Conservation (phyloP, 2,888 invertebrate genomes). For the Nineta flava region DNA sequence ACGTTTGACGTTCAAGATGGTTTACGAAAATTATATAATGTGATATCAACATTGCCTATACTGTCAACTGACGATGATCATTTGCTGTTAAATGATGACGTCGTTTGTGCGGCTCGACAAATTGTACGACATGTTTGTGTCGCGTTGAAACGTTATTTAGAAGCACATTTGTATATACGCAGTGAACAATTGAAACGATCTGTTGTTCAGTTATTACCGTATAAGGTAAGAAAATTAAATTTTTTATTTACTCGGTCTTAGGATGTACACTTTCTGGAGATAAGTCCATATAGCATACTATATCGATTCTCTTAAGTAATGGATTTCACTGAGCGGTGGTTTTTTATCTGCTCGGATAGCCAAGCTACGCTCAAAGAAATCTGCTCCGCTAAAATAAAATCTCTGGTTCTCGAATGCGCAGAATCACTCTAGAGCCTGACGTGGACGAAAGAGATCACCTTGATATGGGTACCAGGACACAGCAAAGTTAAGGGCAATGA, state of each 20-base stretch:
- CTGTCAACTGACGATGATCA: conserved; percentile 53
- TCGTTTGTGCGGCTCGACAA: conserved; percentile 78
- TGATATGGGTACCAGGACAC: no score
- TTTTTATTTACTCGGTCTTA: neutral
- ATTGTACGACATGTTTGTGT: conserved; percentile 82
- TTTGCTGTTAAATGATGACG: conserved; percentile 57
- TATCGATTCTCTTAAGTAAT: no score
- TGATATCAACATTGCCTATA: conserved; percentile 77
- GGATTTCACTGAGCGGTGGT: no score
- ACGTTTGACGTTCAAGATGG: conserved; percentile 92
- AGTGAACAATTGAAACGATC: conserved; percentile 52
- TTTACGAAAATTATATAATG: conserved; percentile 82
- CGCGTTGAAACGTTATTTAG: conserved; percentile 77
- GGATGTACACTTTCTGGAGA: neutral
- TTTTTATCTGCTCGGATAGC: no score
- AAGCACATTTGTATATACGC: conserved; percentile 72
- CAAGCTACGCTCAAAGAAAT: no score
- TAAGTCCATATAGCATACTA: conserved; percentile 24
- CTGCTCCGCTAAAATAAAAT: no score
- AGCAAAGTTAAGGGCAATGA: no score
- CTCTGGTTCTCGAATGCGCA: no score
- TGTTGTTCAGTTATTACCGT: neutral
- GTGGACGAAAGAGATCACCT: no score
- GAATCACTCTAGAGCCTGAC: no score
- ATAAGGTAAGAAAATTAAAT: neutral